Evolutionary conservation across 2,888 invertebrate species (phyloP).

Genomic region (Lampropteryx suffumata): DNA sequence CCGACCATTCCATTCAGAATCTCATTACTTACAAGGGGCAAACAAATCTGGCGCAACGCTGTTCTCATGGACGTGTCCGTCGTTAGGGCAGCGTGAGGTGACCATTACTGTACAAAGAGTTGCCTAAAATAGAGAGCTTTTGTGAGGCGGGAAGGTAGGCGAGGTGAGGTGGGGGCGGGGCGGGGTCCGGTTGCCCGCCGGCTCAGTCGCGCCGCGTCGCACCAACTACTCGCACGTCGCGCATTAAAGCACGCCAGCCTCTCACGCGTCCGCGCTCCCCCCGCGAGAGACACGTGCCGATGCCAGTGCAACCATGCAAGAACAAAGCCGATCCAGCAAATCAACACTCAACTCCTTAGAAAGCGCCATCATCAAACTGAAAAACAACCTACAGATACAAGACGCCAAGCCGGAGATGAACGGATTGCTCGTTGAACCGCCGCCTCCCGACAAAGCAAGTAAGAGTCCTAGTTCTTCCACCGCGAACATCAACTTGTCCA

Average conservation of each 20-base stretch:
- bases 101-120: slow-evolving; percentile 83
- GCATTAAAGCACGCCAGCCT: slow-evolving; percentile 54
- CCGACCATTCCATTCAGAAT: slow-evolving; percentile 78
- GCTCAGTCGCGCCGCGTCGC: slow-evolving; percentile 79
- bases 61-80: slow-evolving; percentile 82
- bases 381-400: slow-evolving; percentile 80
- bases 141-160: slow-evolving; percentile 75
- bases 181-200: slow-evolving; percentile 73
- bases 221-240: slow-evolving; percentile 75
- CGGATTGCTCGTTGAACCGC: slow-evolving; percentile 64
- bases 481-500: slow-evolving; percentile 73
- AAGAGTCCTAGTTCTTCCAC: slow-evolving; percentile 69
- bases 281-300: slow-evolving; percentile 68
- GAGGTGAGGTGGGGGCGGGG: slow-evolving; percentile 74
- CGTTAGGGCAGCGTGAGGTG: slow-evolving; percentile 82
- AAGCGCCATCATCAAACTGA: slow-evolving; percentile 80
- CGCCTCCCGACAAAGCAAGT: slow-evolving; percentile 69
- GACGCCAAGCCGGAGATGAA: slow-evolving; percentile 74
- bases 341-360: slow-evolving; percentile 76
- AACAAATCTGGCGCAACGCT: slow-evolving; percentile 78
- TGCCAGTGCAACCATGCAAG: slow-evolving; percentile 70
- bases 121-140: slow-evolving; percentile 83
- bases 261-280: slow-evolving; percentile 68
- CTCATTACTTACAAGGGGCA: slow-evolving; percentile 79
- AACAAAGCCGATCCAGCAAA: slow-evolving; percentile 75